A percentile compares a stretch with the other conserved stretches of the same genome.
Evolutionary conservation across 1,140 invertebrate species (phyloP).

Genomic region (Platorchestia sp.): DNA sequence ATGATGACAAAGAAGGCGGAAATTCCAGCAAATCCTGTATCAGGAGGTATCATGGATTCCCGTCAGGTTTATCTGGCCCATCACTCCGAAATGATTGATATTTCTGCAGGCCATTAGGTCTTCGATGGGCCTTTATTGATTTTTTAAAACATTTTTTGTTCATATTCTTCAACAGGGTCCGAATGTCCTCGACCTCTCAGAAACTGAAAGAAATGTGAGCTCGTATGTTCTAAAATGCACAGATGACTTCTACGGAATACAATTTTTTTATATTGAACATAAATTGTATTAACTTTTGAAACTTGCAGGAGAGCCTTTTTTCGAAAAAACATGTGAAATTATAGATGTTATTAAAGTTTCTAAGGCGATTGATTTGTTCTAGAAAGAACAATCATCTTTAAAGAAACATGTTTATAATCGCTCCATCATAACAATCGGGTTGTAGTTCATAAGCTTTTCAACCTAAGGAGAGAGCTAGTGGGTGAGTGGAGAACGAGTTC

Average conservation of each 20-base stretch:
- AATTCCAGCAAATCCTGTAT: not conserved
- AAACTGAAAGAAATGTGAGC: not conserved
- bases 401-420: no score
- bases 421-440: no score
- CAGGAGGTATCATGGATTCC: not conserved
- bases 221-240: not conserved
- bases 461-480: no score
- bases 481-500: no score
- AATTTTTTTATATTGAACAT: no score
- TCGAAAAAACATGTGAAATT: no score
- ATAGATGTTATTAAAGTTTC: no score
- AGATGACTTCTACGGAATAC: not conserved
- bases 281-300: no score
- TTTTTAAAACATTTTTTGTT: not conserved
- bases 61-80: not conserved
- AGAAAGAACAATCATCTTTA: no score
- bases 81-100: not conserved
- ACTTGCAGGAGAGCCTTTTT: no score
- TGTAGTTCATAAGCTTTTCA: no score
- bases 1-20: not conserved
- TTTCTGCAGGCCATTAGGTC: not conserved
- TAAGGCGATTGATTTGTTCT: no score
- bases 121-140: not conserved
- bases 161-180: not conserved
- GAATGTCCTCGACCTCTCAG: not conserved